Conservation (phyloP, 2,113 vertebrate species). For the Puntigrus tetrazona region DNA sequence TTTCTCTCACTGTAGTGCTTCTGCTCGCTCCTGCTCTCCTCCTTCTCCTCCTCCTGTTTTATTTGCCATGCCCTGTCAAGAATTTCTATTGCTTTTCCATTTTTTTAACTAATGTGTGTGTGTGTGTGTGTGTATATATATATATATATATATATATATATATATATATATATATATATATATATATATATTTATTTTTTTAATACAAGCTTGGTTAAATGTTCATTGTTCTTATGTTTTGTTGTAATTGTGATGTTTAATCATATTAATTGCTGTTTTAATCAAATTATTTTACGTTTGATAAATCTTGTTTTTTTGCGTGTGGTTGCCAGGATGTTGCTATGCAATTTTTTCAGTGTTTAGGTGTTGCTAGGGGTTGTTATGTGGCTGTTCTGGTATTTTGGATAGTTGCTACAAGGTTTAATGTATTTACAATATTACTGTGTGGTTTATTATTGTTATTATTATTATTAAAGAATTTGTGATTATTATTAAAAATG, state of each 20-base stretch:
- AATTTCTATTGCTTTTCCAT: neutral
- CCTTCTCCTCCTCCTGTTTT: neutral
- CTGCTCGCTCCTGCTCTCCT: neutral
- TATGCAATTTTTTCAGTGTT: neutral
- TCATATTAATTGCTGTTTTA: neutral
- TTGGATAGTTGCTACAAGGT: neutral
- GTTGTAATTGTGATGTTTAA: neutral
- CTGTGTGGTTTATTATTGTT: no score
- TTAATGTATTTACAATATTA: no score
- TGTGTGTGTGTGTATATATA: no score
- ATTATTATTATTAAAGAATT: no score
- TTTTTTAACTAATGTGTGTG: no score
- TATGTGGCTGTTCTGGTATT: neutral
- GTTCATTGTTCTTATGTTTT: neutral
- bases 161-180: no score
- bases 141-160: no score
- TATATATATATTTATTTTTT: no score
- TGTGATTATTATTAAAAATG: no score
- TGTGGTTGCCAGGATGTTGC: neutral
- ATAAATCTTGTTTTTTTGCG: neutral
- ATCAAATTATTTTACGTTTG: neutral
- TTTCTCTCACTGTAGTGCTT: slow-evolving; percentile 7
- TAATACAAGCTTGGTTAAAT: neutral
- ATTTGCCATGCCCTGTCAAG: neutral
- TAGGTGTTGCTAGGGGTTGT: neutral